Conservation (phyloP, 2,797 vertebrate genomes). For the Dendrocincla tyrannina region DNA sequence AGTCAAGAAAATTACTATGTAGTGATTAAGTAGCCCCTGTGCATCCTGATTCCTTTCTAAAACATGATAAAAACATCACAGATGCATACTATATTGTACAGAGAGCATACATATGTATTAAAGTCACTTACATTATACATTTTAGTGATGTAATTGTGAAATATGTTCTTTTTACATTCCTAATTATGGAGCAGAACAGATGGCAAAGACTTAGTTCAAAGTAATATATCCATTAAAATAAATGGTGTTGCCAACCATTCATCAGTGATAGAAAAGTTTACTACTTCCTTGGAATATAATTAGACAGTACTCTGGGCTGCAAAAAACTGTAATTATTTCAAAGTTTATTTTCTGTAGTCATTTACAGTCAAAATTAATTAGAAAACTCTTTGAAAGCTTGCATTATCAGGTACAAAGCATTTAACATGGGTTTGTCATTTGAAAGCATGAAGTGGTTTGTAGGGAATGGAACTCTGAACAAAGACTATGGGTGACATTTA, state of each 20-base stretch:
- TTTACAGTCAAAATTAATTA: conserved; percentile 4
- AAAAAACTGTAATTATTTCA: conserved; percentile 19
- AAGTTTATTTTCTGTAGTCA: conserved; percentile 39
- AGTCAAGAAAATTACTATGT: conserved; percentile 2
- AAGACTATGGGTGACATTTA: neutral
- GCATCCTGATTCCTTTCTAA: conserved; percentile 21
- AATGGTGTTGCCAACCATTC: conserved; percentile 49
- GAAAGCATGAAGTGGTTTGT: neutral
- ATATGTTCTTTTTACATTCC: conserved; percentile 62
- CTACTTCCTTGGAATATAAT: conserved; percentile 39
- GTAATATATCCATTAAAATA: conserved; percentile 69
- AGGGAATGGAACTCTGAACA: neutral
- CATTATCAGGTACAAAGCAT: neutral
- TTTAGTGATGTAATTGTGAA: conserved; percentile 61
- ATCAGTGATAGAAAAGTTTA: conserved; percentile 27
- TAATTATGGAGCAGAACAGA: conserved; percentile 68
- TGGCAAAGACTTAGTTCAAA: conserved; percentile 66
- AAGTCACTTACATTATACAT: conserved; percentile 32
- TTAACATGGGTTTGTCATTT: neutral
- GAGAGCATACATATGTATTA: conserved; percentile 41
- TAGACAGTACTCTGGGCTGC: neutral
- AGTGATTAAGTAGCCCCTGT: neutral
- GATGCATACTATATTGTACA: conserved; percentile 4
- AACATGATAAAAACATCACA: neutral
- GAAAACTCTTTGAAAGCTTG: neutral